phyloP scores from a whole-genome alignment of 2,113 vertebrate species.

The Paedocypris sp. region DNA sequence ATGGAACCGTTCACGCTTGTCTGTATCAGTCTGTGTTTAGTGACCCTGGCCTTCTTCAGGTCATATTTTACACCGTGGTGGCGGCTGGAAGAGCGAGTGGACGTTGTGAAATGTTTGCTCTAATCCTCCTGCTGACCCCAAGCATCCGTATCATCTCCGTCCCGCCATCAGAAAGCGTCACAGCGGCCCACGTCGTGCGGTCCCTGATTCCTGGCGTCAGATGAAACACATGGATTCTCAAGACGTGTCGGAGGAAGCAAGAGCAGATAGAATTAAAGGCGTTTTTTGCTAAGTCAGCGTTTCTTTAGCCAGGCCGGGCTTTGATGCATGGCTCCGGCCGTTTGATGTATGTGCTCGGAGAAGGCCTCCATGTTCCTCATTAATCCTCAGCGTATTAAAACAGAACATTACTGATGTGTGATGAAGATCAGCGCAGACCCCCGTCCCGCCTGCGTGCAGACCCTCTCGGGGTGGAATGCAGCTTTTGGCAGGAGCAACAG shows the following conservation, averaged over 20 bases:
- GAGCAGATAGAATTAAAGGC: slow-evolving; percentile 21
- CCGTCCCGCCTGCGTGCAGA: slow-evolving; percentile 9
- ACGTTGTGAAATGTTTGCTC: background rate
- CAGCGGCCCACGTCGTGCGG: too few relatives aligned
- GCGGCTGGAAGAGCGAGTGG: background rate
- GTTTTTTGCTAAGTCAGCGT: slow-evolving; percentile 12
- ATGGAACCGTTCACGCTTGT: too few relatives aligned
- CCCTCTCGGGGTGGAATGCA: slow-evolving; percentile 27
- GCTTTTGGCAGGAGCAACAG: slow-evolving; percentile 40
- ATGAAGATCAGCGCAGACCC: slow-evolving; percentile 20
- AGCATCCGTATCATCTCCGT: background rate
- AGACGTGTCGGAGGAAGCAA: background rate
- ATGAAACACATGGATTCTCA: slow-evolving; percentile 6
- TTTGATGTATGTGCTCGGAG: slow-evolving; percentile 27
- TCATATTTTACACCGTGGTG: background rate
- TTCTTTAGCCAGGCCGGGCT: slow-evolving; percentile 20
- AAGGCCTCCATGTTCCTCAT: slow-evolving; percentile 23
- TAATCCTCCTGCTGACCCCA: slow-evolving; percentile 2
- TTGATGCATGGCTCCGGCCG: background rate
- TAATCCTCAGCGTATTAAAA: slow-evolving; percentile 13
- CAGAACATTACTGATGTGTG: slow-evolving; percentile 27
- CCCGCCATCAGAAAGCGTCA: slow-evolving; percentile 9
- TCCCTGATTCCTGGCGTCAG: too few relatives aligned
- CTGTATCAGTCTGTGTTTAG: too few relatives aligned
- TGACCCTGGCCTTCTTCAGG: background rate